Evolutionary conservation across 2,888 invertebrate species (phyloP).

Genomic region (Agrilus biguttatus): DNA sequence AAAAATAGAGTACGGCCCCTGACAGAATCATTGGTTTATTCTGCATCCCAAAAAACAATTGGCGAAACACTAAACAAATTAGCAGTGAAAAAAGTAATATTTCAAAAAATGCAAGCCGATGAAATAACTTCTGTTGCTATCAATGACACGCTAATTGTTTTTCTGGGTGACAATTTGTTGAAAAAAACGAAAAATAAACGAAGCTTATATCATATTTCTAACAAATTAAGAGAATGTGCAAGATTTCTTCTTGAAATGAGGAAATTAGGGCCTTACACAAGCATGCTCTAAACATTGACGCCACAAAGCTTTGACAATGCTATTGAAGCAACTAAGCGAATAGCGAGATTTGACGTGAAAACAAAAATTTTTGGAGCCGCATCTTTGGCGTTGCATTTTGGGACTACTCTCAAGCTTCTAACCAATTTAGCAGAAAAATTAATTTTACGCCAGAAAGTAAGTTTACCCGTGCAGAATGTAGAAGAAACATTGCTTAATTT

Average conservation of each 20-base stretch:
- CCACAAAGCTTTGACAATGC: conserved; percentile 6
- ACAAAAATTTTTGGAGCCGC: conserved; percentile 10
- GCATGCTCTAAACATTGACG: conserved; percentile 3
- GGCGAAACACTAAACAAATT: conserved; percentile 4
- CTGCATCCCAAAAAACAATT: conserved; percentile 4
- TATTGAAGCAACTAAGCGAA: conserved; percentile 5
- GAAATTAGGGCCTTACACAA: background rate
- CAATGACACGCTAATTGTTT: conserved; percentile 5
- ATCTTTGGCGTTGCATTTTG: conserved; percentile 7
- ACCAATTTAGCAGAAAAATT: conserved; percentile 7
- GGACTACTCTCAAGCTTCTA: conserved; percentile 9
- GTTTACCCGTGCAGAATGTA: conserved; percentile 2
- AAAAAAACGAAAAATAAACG: conserved; percentile 4
- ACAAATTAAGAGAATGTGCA: conserved; percentile 3
- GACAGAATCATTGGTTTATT: conserved; percentile 3
- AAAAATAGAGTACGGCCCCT: background rate
- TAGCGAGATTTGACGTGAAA: conserved; percentile 4
- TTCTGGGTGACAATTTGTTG: conserved; percentile 3
- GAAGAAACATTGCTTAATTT: conserved; percentile 4
- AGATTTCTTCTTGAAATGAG: conserved; percentile 4
- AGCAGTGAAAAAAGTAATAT: conserved; percentile 4
- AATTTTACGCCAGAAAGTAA: conserved; percentile 8
- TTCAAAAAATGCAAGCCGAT: conserved; percentile 2
- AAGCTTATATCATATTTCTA: conserved; percentile 2
- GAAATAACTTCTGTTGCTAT: conserved; percentile 3